Conservation (phyloP, 2,888 invertebrate genomes). For the Idaea dimidiata region DNA sequence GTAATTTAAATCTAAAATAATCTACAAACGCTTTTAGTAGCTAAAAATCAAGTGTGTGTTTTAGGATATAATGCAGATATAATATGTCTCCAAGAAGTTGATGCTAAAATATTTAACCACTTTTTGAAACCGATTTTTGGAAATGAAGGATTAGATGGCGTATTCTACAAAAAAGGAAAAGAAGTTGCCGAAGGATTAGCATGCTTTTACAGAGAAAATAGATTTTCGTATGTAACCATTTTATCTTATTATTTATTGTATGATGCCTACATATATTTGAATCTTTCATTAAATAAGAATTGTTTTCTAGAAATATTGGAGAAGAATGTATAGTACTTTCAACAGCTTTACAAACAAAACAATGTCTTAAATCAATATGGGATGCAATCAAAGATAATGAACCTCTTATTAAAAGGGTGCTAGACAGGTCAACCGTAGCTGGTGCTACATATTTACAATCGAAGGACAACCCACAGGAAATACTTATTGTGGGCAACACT, state of each 20-base stretch:
- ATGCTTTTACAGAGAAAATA: conserved; percentile 85
- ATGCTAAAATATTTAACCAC: conserved; percentile 86
- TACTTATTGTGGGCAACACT: conserved; percentile 89
- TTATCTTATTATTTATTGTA: conserved; percentile 7
- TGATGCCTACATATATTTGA: conserved; percentile 5
- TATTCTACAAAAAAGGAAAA: conserved; percentile 87
- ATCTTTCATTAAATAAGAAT: conserved; percentile 17
- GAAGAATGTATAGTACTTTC: conserved; percentile 81
- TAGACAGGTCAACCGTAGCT: conserved; percentile 84
- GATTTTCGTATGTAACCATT: conserved; percentile 81
- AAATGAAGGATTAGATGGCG: conserved; percentile 77
- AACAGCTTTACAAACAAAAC: conserved; percentile 76
- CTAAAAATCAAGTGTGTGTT: conserved; percentile 14
- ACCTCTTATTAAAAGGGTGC: conserved; percentile 79
- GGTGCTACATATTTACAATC: conserved; percentile 83
- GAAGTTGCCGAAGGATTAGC: conserved; percentile 90
- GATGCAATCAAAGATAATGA: conserved; percentile 80
- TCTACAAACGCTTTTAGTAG: too few relatives aligned
- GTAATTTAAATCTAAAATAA: too few relatives aligned
- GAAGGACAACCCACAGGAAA: conserved; percentile 75
- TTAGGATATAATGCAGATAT: conserved; percentile 94
- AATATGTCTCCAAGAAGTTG: conserved; percentile 96
- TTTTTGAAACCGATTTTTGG: conserved; percentile 83
- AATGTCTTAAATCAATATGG: conserved; percentile 82
- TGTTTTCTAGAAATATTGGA: conserved; percentile 67